Base-by-base conservation (phyloP, 2,888 invertebrate genomes). In the Deilephila porcellus region DNA sequence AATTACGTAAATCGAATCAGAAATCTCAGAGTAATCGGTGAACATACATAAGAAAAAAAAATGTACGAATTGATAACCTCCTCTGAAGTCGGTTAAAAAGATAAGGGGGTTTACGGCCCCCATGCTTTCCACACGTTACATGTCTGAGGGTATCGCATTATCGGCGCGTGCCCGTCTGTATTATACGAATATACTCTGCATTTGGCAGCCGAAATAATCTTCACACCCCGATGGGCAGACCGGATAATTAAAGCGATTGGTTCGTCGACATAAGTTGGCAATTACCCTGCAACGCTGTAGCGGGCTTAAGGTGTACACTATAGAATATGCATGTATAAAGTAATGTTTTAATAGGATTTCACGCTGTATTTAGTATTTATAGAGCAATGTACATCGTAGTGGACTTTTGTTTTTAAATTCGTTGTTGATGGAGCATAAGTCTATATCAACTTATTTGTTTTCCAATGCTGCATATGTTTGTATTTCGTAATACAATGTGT, bases 191-290 rank as follows among this genome's bases (percentile, higher is more conserved):
- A 85, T 81, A 83, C 78, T 78, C 86, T 91, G 90, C 88, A 88
- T 90, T 90, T 89, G 90, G 89, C 90, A 90, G 87, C 81, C 85
- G 88, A 89, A 91, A 90, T 90, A 90, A 92, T 91, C 89, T 91
- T 89, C 86, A 88, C 91, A 87, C 84, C 83, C 86, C 85, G 86
- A 77, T 86, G 89, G 83, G 83, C 83, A 84, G 84, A 81, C 77
- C 84, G 88, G 88, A 88, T 91, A 89, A 92, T 84, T 85, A 83
- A 90, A 90, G 85, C 87, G 90, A 90, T 91, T 85, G 88, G 85
- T 83, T 81, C 85, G 82, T 81, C 83, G 88, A 93, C 92, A 92
- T 90, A 92, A 92, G 90, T 92, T 90, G 85, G 87, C 92, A 91
- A 93, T 92, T 91, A 91, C 85, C 79, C 81, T 83, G 85, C 87